These are phyloP conservation scores for Alsophila aescularia DNA, from an alignment of 2,888 invertebrate genomes.

Conservation along the genomic window DNA sequence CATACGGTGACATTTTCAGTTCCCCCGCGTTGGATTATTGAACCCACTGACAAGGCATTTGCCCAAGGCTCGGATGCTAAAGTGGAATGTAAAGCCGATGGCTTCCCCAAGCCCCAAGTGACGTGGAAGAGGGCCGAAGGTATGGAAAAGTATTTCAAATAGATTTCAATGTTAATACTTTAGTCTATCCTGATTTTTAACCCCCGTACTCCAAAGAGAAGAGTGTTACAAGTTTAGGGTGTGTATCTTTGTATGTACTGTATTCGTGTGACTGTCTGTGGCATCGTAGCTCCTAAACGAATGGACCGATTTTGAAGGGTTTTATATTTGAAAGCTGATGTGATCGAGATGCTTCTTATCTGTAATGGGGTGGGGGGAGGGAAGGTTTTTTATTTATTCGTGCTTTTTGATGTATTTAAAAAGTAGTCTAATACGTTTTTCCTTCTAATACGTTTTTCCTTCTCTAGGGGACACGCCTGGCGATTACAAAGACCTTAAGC, in stretches of 20 bases:
- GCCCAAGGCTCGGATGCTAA: constrained; percentile 97
- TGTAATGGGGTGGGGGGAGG: too few relatives aligned
- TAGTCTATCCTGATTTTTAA: too few relatives aligned
- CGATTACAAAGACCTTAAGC: constrained; percentile 96
- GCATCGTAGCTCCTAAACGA: too few relatives aligned
- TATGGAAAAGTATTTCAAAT: constrained; percentile 58
- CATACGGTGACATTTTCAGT: constrained; percentile 86
- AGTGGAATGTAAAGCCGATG: constrained; percentile 98
- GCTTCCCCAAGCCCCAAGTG: constrained; percentile 96
- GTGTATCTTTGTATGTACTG: too few relatives aligned
- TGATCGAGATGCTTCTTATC: too few relatives aligned
- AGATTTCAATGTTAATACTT: too few relatives aligned
- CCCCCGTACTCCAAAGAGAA: too few relatives aligned
- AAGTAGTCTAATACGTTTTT: not conserved
- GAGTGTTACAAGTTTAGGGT: too few relatives aligned
- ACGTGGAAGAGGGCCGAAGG: constrained; percentile 98
- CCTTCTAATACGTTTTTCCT: constrained; percentile 9
- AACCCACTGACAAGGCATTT: constrained; percentile 97
- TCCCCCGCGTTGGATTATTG: constrained; percentile 97
- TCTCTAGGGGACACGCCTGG: constrained; percentile 93
- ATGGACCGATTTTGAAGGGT: too few relatives aligned
- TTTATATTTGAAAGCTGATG: too few relatives aligned
- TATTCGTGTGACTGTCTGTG: too few relatives aligned
- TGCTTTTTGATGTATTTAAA: not conserved
- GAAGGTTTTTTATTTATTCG: too few relatives aligned